Conservation (phyloP, 2,113 vertebrate species). For the Psephotus haematonotus region DNA sequence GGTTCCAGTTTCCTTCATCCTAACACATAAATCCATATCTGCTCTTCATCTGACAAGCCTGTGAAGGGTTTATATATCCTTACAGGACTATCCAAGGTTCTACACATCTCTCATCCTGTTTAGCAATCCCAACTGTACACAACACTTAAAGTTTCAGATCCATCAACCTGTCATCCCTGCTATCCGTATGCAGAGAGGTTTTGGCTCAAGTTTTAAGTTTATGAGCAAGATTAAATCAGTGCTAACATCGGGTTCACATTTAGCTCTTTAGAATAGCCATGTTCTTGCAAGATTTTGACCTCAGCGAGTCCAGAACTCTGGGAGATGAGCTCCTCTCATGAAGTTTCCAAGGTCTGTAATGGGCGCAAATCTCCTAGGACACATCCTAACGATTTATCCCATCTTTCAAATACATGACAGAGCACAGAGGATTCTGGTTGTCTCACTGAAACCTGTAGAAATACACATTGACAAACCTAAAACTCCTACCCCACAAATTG, state of each 20-base stretch:
- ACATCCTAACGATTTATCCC: background rate
- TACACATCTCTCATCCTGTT: background rate
- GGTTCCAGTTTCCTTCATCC: background rate
- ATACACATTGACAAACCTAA: background rate
- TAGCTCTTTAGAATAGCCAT: background rate
- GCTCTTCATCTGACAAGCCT: conserved; percentile 3
- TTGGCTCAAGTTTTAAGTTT: conserved; percentile 4
- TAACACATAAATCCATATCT: conserved; percentile 17
- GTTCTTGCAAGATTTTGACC: conserved; percentile 38
- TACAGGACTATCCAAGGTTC: conserved; percentile 17
- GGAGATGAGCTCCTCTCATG: background rate
- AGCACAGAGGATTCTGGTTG: background rate
- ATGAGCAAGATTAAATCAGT: conserved; percentile 44
- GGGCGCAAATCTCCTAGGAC: background rate
- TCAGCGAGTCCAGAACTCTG: background rate
- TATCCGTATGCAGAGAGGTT: background rate
- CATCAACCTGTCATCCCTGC: conserved; percentile 43
- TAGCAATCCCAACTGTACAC: conserved; percentile 18
- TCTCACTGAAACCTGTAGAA: background rate
- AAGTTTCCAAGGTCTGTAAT: background rate
- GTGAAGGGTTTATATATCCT: conserved; percentile 19
- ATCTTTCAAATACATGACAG: background rate
- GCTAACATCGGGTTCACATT: conserved; percentile 38
- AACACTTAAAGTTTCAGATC: conserved; percentile 22
- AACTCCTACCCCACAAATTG: background rate